phyloP scores from a whole-genome alignment of 1,140 invertebrate species.

The Bombus sylvicola region DNA sequence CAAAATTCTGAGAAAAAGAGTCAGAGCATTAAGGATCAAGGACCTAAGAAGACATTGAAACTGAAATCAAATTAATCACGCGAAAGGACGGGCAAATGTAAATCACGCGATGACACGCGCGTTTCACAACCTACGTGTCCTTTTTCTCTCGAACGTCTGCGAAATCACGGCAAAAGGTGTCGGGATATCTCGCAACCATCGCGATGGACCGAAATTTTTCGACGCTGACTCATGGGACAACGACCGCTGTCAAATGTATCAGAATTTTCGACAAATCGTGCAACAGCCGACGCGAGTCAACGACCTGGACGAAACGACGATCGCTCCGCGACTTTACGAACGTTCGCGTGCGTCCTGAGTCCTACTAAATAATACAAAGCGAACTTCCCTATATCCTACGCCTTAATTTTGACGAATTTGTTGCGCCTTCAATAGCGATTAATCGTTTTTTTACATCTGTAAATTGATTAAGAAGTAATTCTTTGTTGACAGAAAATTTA shows the following conservation, averaged over 20 bases:
- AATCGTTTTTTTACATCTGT: not conserved
- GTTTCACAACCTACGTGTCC: conserved; percentile 20
- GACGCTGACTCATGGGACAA: conserved; percentile 66
- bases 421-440: not conserved
- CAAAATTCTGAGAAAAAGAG: not conserved
- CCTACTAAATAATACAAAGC: not conserved
- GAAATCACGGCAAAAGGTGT: conserved; percentile 29
- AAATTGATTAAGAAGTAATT: not conserved
- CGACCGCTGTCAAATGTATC: conserved; percentile 59
- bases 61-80: not conserved
- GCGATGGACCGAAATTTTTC: conserved; percentile 64
- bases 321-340: not conserved
- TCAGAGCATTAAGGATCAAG: not conserved
- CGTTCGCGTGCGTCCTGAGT: not conserved
- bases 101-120: not conserved
- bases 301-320: conserved; percentile 3
- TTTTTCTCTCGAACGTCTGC: not conserved
- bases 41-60: not conserved
- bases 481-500: not conserved
- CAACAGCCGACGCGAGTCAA: conserved; percentile 37
- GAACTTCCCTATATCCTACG: not conserved
- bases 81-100: not conserved
- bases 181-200: not conserved
- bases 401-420: not conserved
- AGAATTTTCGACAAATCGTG: conserved; percentile 53